Evolutionary conservation across 2,797 vertebrate species (phyloP), one percentile per base, ranked within the genome.

Genomic region (Botia kubotai): DNA sequence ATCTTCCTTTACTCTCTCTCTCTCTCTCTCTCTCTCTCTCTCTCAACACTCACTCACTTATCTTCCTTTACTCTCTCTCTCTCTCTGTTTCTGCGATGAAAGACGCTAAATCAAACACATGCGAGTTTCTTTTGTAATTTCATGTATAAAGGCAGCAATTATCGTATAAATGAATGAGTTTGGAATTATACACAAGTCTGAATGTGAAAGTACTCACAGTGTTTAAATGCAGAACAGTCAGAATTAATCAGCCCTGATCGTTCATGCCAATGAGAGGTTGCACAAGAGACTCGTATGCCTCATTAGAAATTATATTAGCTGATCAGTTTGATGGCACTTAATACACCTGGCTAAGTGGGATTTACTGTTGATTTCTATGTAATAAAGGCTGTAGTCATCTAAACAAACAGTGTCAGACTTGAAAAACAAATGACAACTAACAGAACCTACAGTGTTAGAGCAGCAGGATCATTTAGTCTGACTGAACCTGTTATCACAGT

Each of bases 111-210:
- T 75, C 48, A 79, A 80, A 76, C 68, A 58, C 50, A 76, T 26
- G 21, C 58, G 26, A 66, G n/a, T 72, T 80, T 83, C 67, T 16
- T 43, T 83, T 83, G 77, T 83, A 48, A 71, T 70, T 48, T 74
- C 72, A 83, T 75, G 68, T 75, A 43, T 74, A 29, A 79, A 66
- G 46, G 72, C 82, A 66, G 68, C 66, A 79, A 79, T 79, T 75
- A 75, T 55, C 14, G 58, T 63, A 50, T 50, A 71, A 83, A 75
- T 71, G 58, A 80, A 71, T 72, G 72, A 66, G 72, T 75, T n/a
- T 43, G 66, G 39, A 75, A 80, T 71, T 58, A 53, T 50, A 75
- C 33, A 69, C 75, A 48, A 79, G 67, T 70, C 21, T 75, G 66
- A 70, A 57, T 48, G 26, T 2, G 14, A 68, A 58, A 12, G 48